phyloP scores from a whole-genome alignment of 2,797 vertebrate genomes.

The Myripristis murdjan region DNA sequence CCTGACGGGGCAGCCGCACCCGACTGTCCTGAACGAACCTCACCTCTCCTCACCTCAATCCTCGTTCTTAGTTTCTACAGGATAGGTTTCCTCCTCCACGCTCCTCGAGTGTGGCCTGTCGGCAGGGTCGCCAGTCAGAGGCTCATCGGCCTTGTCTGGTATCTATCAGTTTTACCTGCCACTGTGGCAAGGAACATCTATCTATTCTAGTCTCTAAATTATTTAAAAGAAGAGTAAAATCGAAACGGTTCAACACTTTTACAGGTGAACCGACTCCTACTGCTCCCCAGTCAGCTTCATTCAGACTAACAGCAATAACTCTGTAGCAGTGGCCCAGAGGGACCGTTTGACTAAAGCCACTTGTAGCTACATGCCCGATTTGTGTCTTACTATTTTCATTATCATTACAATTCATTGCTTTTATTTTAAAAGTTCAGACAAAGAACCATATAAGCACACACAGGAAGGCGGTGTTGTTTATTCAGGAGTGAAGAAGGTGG shows the following conservation, averaged over 20 bases:
- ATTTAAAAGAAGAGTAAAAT: constrained; percentile 18
- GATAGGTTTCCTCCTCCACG: too few species aligned
- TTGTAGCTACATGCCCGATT: constrained; percentile 29
- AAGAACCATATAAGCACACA: constrained; percentile 17
- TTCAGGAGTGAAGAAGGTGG: too few species aligned
- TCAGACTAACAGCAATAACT: neutral
- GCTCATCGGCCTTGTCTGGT: neutral
- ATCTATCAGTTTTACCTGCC: neutral
- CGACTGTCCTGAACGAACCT: neutral
- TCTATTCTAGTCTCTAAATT: constrained; percentile 14
- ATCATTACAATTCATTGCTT: neutral
- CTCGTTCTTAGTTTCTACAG: too few species aligned
- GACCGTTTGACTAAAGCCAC: constrained; percentile 23
- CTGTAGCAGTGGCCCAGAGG: neutral
- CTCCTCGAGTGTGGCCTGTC: neutral
- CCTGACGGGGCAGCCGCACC: neutral
- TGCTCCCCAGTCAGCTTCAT: too few species aligned
- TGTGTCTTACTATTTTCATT: constrained; percentile 23
- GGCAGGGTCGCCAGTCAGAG: neutral
- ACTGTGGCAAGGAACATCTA: neutral
- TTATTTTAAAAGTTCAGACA: constrained; percentile 10
- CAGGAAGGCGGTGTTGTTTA: neutral
- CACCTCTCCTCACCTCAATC: neutral
- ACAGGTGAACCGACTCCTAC: neutral
- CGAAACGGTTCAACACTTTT: neutral